These are phyloP conservation scores for Plodia interpunctella DNA, from an alignment of 1,140 invertebrate species.

Conservation along the genomic window DNA sequence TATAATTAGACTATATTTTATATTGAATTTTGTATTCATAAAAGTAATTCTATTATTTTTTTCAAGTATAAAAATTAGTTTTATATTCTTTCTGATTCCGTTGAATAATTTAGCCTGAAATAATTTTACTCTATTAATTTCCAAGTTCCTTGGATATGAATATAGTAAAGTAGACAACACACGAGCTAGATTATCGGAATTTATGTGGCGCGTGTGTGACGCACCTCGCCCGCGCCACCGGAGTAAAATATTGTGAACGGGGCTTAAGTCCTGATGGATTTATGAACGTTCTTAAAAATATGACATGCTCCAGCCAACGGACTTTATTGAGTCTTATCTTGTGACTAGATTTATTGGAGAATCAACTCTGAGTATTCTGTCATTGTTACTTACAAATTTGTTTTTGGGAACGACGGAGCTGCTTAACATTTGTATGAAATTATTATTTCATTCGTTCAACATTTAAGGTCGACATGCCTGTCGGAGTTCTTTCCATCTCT, in stretches of 20 bases:
- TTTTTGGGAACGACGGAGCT: not conserved
- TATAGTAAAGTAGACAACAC: conserved; percentile 56
- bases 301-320: conserved; percentile 62
- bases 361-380: conserved; percentile 55
- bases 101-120: no score
- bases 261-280: conserved; percentile 75
- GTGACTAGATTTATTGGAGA: conserved; percentile 61
- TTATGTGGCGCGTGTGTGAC: conserved; percentile 71
- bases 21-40: no score
- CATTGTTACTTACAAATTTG: conserved; percentile 36
- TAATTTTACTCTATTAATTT: not conserved
- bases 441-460: no score
- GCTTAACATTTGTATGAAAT: no score
- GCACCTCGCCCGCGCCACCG: conserved; percentile 49
- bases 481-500: no score
- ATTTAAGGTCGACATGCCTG: no score
- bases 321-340: conserved; percentile 74
- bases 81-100: no score
- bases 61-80: no score
- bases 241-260: conserved; percentile 72
- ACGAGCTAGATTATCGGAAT: conserved; percentile 68
- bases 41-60: no score
- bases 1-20: no score
- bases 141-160: conserved; percentile 24
- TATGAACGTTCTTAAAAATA: conserved; percentile 74